Evolutionary conservation across 23 tunicate species (phyloP).

Genomic region (Trididemnum clinides): DNA sequence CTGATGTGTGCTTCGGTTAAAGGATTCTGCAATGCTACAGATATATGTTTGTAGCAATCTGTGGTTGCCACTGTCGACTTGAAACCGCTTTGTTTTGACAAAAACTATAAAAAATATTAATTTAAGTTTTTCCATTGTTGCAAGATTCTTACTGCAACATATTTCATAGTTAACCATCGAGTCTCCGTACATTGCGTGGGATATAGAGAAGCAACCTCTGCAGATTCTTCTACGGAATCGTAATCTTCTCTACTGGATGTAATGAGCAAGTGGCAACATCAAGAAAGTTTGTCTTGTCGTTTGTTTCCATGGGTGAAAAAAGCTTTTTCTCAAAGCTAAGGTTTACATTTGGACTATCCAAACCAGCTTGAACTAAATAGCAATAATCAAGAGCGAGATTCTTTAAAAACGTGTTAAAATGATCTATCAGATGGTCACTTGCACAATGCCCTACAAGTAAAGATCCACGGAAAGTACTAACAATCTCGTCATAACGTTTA

Average conservation of each 20-base stretch:
- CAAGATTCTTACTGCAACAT: too few relatives aligned
- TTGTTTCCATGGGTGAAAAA: neutral
- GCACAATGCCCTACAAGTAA: neutral
- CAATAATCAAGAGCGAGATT: neutral
- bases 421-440: neutral
- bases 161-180: neutral
- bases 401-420: neutral
- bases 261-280: neutral
- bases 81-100: neutral
- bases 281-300: neutral
- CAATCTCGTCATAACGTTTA: neutral
- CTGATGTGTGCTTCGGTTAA: neutral
- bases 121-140: too few relatives aligned
- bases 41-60: neutral
- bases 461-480: neutral
- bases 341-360: too few relatives aligned
- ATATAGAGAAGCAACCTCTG: too few relatives aligned
- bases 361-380: neutral
- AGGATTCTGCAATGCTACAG: neutral
- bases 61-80: neutral
- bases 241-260: neutral
- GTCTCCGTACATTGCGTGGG: neutral
- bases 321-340: neutral
- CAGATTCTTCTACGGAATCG: neutral
- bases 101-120: too few relatives aligned